phyloP scores from a whole-genome alignment of 2,797 vertebrate species.

The Emydoidea blandingii region DNA sequence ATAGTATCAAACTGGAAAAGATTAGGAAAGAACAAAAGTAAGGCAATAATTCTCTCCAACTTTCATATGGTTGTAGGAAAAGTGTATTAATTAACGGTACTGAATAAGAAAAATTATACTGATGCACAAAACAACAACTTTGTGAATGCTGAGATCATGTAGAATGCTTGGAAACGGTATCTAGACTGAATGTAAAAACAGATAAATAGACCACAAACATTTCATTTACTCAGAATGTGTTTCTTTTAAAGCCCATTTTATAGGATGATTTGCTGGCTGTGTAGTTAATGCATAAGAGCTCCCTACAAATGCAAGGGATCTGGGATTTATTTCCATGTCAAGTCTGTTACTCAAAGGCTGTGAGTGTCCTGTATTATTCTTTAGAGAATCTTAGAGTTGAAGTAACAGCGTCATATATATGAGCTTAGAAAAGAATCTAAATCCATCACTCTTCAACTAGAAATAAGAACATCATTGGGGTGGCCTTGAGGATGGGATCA shows the following conservation, averaged over 20 bases:
- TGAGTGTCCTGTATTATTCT: neutral
- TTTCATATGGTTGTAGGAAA: neutral
- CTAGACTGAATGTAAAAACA: neutral
- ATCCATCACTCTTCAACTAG: neutral
- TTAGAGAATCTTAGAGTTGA: neutral
- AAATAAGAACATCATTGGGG: neutral
- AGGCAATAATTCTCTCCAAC: neutral
- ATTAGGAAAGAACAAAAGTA: neutral
- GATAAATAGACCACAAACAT: neutral
- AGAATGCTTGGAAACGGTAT: neutral
- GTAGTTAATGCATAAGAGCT: neutral
- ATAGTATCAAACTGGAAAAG: neutral
- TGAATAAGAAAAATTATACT: neutral
- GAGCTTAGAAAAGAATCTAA: neutral
- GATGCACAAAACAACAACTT: neutral
- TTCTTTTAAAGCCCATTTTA: neutral
- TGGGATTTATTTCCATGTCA: neutral
- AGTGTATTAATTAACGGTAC: neutral
- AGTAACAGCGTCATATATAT: neutral
- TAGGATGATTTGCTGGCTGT: neutral
- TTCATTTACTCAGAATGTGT: neutral
- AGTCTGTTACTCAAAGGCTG: neutral
- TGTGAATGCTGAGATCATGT: neutral
- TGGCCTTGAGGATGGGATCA: neutral
- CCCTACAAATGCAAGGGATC: neutral